Evolutionary conservation across 2,888 invertebrate species (phyloP).

Genomic region (Atrina japonica): DNA sequence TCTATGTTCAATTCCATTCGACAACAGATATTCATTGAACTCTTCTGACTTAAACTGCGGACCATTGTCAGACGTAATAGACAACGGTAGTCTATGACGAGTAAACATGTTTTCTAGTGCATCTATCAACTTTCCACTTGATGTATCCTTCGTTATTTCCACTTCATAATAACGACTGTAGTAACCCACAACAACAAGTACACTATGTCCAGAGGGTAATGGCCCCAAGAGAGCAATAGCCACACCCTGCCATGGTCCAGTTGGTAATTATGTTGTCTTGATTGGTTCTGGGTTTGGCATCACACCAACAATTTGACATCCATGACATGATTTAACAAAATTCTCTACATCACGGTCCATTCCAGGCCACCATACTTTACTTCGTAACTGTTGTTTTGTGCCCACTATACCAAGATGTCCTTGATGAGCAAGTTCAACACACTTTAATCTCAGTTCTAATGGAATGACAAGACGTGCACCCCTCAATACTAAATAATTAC

Average conservation of each 20-base stretch:
- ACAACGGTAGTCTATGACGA: conserved; percentile 41
- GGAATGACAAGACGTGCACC: conserved; percentile 24
- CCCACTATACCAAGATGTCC: conserved; percentile 25
- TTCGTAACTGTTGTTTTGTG: no score
- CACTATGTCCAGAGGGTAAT: conserved; percentile 40
- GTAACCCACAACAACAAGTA: no score
- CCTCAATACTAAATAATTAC: conserved; percentile 19
- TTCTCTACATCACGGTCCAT: conserved; percentile 24
- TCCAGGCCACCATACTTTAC: conserved; percentile 31
- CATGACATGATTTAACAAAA: conserved; percentile 20
- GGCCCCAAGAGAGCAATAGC: conserved; percentile 48
- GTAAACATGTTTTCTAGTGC: conserved; percentile 40
- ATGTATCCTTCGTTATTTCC: no score
- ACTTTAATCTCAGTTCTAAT: neutral
- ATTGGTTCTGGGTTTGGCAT: conserved; percentile 44
- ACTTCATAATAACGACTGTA: conserved; percentile 38
- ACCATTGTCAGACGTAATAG: conserved; percentile 45
- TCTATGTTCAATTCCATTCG: conserved; percentile 45
- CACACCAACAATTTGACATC: conserved; percentile 31
- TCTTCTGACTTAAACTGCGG: conserved; percentile 45
- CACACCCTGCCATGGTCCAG: no score
- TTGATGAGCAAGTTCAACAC: conserved; percentile 23
- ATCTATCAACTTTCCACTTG: conserved; percentile 39
- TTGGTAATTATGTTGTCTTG: conserved; percentile 30
- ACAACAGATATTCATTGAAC: conserved; percentile 42